A percentile compares a stretch with the other conserved stretches of the same genome.
Conservation (phyloP, 2,888 invertebrate species). For the Apotomis turbidana region DNA sequence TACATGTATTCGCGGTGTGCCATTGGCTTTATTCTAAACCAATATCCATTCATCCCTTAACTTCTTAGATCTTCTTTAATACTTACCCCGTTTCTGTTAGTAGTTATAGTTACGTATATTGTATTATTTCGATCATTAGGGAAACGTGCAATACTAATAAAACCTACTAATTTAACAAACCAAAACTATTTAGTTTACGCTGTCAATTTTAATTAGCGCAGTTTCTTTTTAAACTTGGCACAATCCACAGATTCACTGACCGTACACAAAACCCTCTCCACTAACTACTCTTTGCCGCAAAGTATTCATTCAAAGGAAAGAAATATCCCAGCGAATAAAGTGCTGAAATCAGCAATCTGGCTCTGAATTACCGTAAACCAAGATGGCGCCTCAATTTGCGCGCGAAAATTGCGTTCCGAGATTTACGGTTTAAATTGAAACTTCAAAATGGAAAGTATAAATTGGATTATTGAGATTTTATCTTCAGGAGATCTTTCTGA, state of each 20-base stretch:
- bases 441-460: slow-evolving; percentile 15
- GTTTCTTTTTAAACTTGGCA: neutral
- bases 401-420: slow-evolving; percentile 19
- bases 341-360: slow-evolving; percentile 25
- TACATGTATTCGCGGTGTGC: too few relatives aligned
- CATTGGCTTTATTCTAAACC: too few relatives aligned
- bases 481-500: neutral
- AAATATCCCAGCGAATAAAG: slow-evolving; percentile 23
- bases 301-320: slow-evolving; percentile 21
- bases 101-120: too few relatives aligned
- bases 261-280: neutral
- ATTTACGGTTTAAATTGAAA: slow-evolving; percentile 17
- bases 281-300: slow-evolving; percentile 10
- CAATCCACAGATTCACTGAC: neutral
- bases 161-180: too few relatives aligned
- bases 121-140: too few relatives aligned
- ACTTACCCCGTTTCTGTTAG: too few relatives aligned
- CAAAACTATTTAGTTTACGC: too few relatives aligned
- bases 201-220: neutral
- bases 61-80: too few relatives aligned
- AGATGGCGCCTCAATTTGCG: slow-evolving; percentile 31
- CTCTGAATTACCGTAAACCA: slow-evolving; percentile 34
- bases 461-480: slow-evolving; percentile 22
- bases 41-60: too few relatives aligned
- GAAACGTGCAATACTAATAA: too few relatives aligned